A percentile compares a stretch with the other conserved stretches of the same genome.
Conservation (phyloP, 2,888 invertebrate genomes). For the Drosophila subquinaria region DNA sequence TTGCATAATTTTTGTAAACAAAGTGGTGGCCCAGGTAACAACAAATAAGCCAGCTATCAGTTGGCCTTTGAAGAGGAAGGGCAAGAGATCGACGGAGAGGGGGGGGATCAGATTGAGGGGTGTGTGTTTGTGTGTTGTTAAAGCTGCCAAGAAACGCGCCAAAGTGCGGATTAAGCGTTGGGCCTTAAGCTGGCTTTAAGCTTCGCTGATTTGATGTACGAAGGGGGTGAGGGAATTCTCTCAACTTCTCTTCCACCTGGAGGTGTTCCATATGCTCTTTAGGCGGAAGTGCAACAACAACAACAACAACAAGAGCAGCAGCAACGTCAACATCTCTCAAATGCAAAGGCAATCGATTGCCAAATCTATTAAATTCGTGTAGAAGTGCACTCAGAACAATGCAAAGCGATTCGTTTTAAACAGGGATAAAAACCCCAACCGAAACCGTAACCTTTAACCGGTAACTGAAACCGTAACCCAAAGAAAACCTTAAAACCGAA, state of each 20-base stretch:
- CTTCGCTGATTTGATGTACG: slow-evolving; percentile 63
- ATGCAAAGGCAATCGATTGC: slow-evolving; percentile 52
- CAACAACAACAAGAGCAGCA: slow-evolving; percentile 23
- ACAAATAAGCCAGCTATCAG: slow-evolving; percentile 19
- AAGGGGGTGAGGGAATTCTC: background rate
- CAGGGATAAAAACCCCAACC: no score
- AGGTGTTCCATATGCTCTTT: slow-evolving; percentile 26
- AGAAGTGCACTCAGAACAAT: background rate
- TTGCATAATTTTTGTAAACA: slow-evolving; percentile 79
- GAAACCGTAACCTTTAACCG: no score
- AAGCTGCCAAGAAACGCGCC: slow-evolving; percentile 76
- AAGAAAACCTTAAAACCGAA: no score
- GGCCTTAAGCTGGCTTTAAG: slow-evolving; percentile 62
- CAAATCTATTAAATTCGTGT: slow-evolving; percentile 31
- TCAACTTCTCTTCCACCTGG: background rate
- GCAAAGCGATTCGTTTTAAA: no score
- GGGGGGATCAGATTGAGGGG: background rate
- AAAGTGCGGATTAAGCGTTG: slow-evolving; percentile 72
- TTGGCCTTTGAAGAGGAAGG: background rate
- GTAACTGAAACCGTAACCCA: no score
- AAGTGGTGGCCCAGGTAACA: slow-evolving; percentile 51
- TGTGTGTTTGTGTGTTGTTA: background rate
- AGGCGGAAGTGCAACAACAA: slow-evolving; percentile 47
- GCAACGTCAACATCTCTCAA: slow-evolving; percentile 20
- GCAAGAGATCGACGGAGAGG: background rate